A percentile compares a stretch with the other conserved stretches of the same genome.
Evolutionary conservation across 2,888 invertebrate genomes (phyloP).

Genomic region (Lepeophtheirus nordmannii): DNA sequence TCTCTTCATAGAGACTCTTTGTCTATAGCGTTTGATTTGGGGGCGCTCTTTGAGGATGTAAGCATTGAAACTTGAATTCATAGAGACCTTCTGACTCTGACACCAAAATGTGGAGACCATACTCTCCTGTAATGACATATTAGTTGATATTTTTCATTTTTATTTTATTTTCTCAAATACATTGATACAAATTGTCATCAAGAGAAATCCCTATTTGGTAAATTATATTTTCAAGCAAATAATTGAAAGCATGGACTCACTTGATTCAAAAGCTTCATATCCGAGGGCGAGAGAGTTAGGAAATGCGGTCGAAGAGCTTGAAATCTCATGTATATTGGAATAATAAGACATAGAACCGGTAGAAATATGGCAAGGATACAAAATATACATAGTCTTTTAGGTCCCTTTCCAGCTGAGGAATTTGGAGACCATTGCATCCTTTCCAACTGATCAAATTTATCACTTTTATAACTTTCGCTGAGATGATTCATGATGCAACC

Average conservation of each 20-base stretch:
- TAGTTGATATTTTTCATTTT: no score
- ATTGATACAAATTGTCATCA: no score
- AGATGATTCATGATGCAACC: no score
- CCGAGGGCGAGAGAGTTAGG: conserved; percentile 56
- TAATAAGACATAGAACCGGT: conserved; percentile 49
- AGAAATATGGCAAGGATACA: conserved; percentile 47
- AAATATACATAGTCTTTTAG: conserved; percentile 46
- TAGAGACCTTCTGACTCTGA: conserved; percentile 53
- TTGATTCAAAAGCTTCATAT: conserved; percentile 48
- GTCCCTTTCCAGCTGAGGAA: conserved; percentile 36
- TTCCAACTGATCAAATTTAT: conserved; percentile 6
- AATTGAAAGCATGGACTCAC: neutral
- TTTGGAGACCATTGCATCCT: conserved; percentile 7
- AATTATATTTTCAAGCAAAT: neutral
- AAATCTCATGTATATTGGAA: conserved; percentile 54
- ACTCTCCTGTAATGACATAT: conserved; percentile 44
- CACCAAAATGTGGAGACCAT: conserved; percentile 63
- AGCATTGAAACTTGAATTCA: conserved; percentile 59
- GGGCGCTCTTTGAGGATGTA: conserved; percentile 51
- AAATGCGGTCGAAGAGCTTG: conserved; percentile 46
- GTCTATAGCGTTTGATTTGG: conserved; percentile 41
- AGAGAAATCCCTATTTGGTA: no score
- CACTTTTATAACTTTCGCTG: no score
- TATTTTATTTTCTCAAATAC: no score
- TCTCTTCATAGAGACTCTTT: conserved; percentile 51